Evolutionary conservation across 2,113 vertebrate species (phyloP), one percentile per base, ranked within the genome.

Genomic region (Ramphastos sulfuratus): DNA sequence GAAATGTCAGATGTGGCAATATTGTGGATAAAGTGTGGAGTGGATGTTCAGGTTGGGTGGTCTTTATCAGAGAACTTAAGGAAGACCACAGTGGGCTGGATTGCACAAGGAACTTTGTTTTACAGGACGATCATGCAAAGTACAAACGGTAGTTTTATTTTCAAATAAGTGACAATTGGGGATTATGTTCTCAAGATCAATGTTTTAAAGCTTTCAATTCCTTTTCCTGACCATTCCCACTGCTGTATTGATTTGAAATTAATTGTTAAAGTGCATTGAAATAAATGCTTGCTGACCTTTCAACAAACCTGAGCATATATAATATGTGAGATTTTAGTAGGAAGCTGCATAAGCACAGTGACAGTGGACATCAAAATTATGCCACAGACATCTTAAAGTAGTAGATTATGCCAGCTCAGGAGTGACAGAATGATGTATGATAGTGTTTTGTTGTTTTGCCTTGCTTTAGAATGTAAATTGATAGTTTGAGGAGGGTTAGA

Each of bases 241-340:
- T 31, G 15, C 15, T 85, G 56, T 66, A 63, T 70, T 80, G 54
- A 89, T 87, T 76, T 85, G 24, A 94, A 92, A 55, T 70, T 2
- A n/a, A 50, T 63, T 91, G 56, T 89, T 42, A 58, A 58, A 76
- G 65, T 52, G 25, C 16, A 2, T 77, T 50, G 28, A 80, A 94
- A 79, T 89, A 92, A 93, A 77, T 75, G 25, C 74, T 85, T 90
- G 46, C 35, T 91, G 69, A 75, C 83, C n/a, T 92, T 83, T 83
- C 42, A 71, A 39, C 52, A 86, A 75, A 87, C 70, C 18, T 63
- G 85, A 94, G 78, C 50, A 91, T 89, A 76, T 87, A 17, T 4
- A 69, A 82, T 60, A 58, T 30, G 89, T 8, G 54, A 66, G 64
- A 64, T 85, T 66, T 76, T 73, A 39, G 67, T 76, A 89, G 67